These are phyloP conservation scores for Hippopotamus amphibius DNA, from an alignment of 2,113 vertebrate species.

Conservation along the genomic window DNA sequence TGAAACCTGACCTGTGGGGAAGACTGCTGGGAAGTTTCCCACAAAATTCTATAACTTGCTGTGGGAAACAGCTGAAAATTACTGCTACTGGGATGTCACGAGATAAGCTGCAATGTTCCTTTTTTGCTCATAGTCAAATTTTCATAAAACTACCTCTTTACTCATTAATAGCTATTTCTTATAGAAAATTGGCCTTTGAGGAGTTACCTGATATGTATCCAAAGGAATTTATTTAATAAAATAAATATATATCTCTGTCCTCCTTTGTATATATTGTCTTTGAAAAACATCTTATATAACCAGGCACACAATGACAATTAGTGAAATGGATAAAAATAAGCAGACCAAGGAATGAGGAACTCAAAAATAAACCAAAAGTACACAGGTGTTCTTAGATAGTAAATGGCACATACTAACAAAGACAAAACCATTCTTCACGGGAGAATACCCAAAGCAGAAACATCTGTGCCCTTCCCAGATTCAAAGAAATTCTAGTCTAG, in stretches of 20 bases:
- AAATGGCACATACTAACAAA: background rate
- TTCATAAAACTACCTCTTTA: background rate
- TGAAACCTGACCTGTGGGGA: background rate
- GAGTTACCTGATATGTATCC: background rate
- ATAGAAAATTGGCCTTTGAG: background rate
- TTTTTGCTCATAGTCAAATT: background rate
- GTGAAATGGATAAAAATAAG: background rate
- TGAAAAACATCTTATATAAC: background rate
- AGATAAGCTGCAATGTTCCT: background rate
- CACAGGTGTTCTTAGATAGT: background rate
- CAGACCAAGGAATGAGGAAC: background rate
- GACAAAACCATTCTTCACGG: background rate
- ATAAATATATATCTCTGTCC: background rate
- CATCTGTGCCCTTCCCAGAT: background rate
- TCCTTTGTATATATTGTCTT: background rate
- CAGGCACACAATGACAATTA: background rate
- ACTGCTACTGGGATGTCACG: background rate
- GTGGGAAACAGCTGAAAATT: background rate
- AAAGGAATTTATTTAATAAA: background rate
- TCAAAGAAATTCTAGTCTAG: constrained; percentile 50
- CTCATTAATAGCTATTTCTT: background rate
- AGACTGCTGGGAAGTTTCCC: background rate
- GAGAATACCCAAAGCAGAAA: background rate
- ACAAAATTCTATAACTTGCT: background rate
- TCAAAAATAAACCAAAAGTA: background rate